These are phyloP conservation scores for Lithophane socia DNA, from an alignment of 2,888 invertebrate genomes.

Conservation along the genomic window DNA sequence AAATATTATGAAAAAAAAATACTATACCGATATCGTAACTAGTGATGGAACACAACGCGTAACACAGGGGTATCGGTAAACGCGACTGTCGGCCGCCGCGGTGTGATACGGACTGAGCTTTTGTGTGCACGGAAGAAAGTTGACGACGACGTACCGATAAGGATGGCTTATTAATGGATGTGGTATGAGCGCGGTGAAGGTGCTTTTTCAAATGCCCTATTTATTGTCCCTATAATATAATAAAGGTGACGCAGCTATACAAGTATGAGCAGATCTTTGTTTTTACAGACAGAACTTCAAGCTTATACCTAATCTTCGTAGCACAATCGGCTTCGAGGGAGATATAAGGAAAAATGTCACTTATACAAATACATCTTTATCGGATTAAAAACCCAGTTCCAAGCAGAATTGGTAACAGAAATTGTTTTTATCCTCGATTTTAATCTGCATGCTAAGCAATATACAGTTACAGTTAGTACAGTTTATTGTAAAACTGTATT, in stretches of 20 bases:
- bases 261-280: no score
- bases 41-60: conserved; percentile 52
- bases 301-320: neutral
- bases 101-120: conserved; percentile 63
- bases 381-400: neutral
- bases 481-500: no score
- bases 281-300: neutral
- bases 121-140: conserved; percentile 64
- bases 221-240: neutral
- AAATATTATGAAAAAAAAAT: conserved; percentile 26
- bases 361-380: neutral
- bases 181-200: conserved; percentile 43
- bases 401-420: neutral
- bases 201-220: conserved; percentile 10
- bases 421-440: neutral
- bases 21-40: conserved; percentile 62
- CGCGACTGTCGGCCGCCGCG: conserved; percentile 55
- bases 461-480: no score
- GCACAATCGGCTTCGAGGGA: no score
- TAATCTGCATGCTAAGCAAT: no score
- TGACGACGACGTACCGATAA: conserved; percentile 50
- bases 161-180: conserved; percentile 47
- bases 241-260: neutral
- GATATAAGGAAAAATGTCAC: neutral
- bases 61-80: conserved; percentile 27